Evolutionary conservation across 2,888 invertebrate genomes (phyloP).

Genomic region (Cosmia pyralina): DNA sequence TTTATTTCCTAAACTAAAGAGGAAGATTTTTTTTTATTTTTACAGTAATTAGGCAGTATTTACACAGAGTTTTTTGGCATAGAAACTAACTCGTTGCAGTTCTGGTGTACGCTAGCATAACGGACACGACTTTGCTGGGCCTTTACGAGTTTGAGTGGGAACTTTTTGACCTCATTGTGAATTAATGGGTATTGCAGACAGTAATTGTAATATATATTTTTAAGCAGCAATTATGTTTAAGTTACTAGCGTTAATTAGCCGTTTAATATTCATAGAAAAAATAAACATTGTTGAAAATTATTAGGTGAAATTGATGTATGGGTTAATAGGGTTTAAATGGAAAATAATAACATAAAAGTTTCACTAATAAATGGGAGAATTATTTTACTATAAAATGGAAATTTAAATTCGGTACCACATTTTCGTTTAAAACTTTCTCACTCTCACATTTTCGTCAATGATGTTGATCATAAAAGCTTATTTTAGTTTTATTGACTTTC

Average conservation of each 20-base stretch:
- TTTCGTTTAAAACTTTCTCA: slow-evolving; percentile 37
- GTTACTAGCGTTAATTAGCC: slow-evolving; percentile 36
- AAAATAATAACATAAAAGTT: slow-evolving; percentile 24
- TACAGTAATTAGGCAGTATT: too few species aligned
- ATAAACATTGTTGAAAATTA: slow-evolving; percentile 40
- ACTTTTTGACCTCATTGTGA: slow-evolving; percentile 55
- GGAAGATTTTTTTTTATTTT: too few species aligned
- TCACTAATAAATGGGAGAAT: slow-evolving; percentile 17
- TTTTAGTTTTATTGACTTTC: slow-evolving; percentile 39
- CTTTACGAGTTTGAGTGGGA: slow-evolving; percentile 62
- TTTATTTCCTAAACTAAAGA: too few species aligned
- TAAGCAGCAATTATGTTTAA: slow-evolving; percentile 43
- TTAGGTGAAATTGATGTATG: slow-evolving; percentile 15
- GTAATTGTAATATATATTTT: slow-evolving; percentile 35
- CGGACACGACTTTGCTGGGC: slow-evolving; percentile 52
- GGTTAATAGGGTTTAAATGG: slow-evolving; percentile 12
- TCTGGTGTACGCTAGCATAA: too few species aligned
- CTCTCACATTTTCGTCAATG: slow-evolving; percentile 47
- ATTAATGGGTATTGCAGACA: slow-evolving; percentile 45
- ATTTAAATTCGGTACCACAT: slow-evolving; percentile 29
- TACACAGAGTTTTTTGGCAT: too few species aligned
- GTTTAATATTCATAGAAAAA: slow-evolving; percentile 59
- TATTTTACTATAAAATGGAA: slow-evolving; percentile 27
- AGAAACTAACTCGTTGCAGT: too few species aligned
- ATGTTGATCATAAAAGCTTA: slow-evolving; percentile 44